phyloP scores from a whole-genome alignment of 2,113 vertebrate genomes.

The Circaetus cinerascens region DNA sequence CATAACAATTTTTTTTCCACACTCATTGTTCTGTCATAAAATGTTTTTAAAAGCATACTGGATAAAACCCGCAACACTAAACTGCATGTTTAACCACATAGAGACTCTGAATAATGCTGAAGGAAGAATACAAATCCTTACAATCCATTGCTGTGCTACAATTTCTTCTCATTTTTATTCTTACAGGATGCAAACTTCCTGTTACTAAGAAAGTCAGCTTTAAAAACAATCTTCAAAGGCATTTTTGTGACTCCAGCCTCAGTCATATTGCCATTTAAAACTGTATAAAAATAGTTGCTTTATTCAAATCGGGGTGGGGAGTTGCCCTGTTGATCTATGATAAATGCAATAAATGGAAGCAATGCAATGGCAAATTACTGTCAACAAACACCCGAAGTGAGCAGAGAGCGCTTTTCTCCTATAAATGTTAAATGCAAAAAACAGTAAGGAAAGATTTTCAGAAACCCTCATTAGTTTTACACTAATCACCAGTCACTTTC shows the following conservation, averaged over 20 bases:
- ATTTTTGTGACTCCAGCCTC: not conserved
- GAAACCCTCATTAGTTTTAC: not conserved
- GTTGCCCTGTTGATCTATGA: not conserved
- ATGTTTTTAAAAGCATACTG: not conserved
- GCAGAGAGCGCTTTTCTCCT: not conserved
- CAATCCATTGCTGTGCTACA: not conserved
- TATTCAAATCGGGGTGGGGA: not conserved
- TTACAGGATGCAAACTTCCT: not conserved
- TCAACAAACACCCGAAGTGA: not conserved
- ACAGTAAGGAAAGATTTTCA: not conserved
- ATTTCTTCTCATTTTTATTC: not conserved
- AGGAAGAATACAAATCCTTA: not conserved
- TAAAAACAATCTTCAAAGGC: not conserved
- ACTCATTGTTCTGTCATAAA: not conserved
- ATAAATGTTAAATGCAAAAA: not conserved
- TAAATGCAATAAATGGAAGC: not conserved
- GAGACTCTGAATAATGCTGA: not conserved
- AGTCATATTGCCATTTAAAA: not conserved
- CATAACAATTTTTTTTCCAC: not conserved
- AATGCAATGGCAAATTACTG: not conserved
- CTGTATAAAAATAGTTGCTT: not conserved
- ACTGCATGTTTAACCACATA: not conserved
- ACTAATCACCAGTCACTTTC: not conserved
- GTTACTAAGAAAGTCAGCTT: not conserved
- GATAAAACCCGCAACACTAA: not conserved